Evolutionary conservation across 2,888 invertebrate species (phyloP).

Genomic region (Chrysina gloriosa): DNA sequence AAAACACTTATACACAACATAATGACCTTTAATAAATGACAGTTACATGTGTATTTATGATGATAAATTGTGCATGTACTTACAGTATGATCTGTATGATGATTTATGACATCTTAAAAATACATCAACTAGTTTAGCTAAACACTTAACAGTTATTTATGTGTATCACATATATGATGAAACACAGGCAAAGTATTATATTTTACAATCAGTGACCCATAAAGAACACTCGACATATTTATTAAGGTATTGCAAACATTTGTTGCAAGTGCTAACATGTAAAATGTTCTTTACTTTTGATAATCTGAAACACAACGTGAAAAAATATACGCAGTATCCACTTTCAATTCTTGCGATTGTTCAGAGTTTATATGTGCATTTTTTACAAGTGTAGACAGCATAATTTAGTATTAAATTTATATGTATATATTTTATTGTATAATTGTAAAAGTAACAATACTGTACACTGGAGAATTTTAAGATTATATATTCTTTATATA

Average conservation of each 20-base stretch:
- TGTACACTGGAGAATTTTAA: constrained; percentile 48
- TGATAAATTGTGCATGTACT: constrained; percentile 51
- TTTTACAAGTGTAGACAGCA: constrained; percentile 32
- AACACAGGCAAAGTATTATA: constrained; percentile 15
- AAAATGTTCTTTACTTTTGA: background rate
- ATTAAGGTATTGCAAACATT: background rate
- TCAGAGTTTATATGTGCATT: constrained; percentile 17
- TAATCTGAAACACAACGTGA: background rate
- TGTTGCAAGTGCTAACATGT: background rate
- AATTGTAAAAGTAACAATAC: constrained; percentile 51
- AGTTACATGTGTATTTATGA: constrained; percentile 39
- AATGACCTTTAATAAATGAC: constrained; percentile 42
- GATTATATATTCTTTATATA: constrained; percentile 16
- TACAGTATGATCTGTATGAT: constrained; percentile 53
- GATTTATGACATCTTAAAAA: constrained; percentile 49
- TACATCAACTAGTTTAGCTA: constrained; percentile 49
- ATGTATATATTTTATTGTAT: constrained; percentile 21
- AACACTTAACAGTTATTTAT: constrained; percentile 46
- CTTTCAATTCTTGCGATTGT: constrained; percentile 25
- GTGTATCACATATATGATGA: constrained; percentile 23
- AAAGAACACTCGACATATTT: constrained; percentile 13
- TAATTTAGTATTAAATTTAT: constrained; percentile 37
- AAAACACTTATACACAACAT: constrained; percentile 31
- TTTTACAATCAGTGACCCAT: constrained; percentile 13
- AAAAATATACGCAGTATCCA: constrained; percentile 7